Base-by-base conservation (phyloP, 2,797 vertebrate genomes). In the Apogon talboti region DNA sequence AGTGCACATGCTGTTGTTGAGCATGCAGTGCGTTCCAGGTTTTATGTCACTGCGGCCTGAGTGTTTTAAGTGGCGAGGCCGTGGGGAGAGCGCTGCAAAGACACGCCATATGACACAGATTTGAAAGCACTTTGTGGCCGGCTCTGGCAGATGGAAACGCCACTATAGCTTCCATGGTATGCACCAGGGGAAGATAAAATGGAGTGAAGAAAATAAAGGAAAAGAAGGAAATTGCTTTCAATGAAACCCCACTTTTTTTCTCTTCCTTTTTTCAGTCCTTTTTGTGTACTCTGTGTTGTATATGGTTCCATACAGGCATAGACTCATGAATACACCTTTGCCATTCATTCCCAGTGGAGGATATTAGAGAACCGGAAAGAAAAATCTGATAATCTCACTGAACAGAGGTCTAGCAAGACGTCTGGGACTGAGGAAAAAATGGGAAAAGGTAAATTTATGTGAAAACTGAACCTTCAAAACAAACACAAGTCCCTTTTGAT, bases 61-160 rank as follows among this genome's bases (percentile, higher is more conserved):
- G 16, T 56, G 57, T 81, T 81, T 77, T 18, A 68, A 75, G 71
- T 66, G 71, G 81, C 47, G 41, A 66, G 47, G 48, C 67, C 15
- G 1, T 24, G 40, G 58, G 64, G 79, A 64, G 75, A 73, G 78
- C 46, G 63, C 47, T 82, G 75, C 49, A n/a, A n/a, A 65, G 67
- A 65, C 50, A 7, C 52, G 63, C 77, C 79, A 86, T 75, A 75
- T 90, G 84, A 87, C 85, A 87, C 51, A 74, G 72, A 89, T 91
- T 81, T 89, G 48, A 88, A 84, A 85, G 71, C 71, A 82, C 72
- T 90, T 76, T 85, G 87, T 69, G 84, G 84, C 54, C 38, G 13
- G 61, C 56, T 82, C 79, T 85, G 82, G 88, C 89, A 87, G 84
- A 79, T 83, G 86, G 76, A 87, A 79, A 82, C 45, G 48, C 71